Base-by-base conservation (phyloP, 1,140 invertebrate species). In the Zeugodacus cucurbitae region DNA sequence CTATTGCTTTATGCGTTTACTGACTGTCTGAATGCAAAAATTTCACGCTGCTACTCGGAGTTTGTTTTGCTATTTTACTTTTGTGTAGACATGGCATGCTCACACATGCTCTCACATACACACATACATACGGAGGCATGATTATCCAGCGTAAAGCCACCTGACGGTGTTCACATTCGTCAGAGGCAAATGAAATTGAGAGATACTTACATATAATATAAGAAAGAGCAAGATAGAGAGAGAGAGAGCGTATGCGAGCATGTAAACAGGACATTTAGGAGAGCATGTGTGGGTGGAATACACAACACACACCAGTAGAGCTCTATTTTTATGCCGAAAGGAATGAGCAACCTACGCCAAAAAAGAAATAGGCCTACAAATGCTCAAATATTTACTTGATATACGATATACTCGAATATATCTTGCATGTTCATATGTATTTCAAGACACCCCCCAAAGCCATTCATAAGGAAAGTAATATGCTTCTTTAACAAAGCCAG, bases 51-150 rank as follows among this genome's bases (percentile, higher is more conserved):
- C 74, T 48, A 37, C 74, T 54, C n/a, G n/a, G n/a, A 44, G 48
- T 82, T 82, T 82, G 74, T 82, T 82, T 54, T 82, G 74, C 74
- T 82, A 48, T 44, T 10, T n/a, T n/a, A 26, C n/a, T 82, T 82
- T 26, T 48, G 22, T 41, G 74, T 54, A 62, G n/a, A 22, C 10
- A 62, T 26, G 7, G 6, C 14, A 62, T 62, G n/a, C 58, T 7
- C 58, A 62, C 26, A 62, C 58, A 62, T 26, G 10, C 58, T 62
- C 58, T 8, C 58, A 26, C 7, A 41, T n/a, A 29, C 20, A 26
- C 41, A 26, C 41, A 82, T 54, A 74, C 7, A 70, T 41, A 74
- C 11, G 22, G 1, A 44, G 5, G 1, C 41, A 11, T 44, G 41
- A n/a, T 67, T 67, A 67, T 59, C 8, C 58, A n/a, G 7, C 14